phyloP scores from a whole-genome alignment of 2,797 vertebrate species.

The Onychomys arenicola region DNA sequence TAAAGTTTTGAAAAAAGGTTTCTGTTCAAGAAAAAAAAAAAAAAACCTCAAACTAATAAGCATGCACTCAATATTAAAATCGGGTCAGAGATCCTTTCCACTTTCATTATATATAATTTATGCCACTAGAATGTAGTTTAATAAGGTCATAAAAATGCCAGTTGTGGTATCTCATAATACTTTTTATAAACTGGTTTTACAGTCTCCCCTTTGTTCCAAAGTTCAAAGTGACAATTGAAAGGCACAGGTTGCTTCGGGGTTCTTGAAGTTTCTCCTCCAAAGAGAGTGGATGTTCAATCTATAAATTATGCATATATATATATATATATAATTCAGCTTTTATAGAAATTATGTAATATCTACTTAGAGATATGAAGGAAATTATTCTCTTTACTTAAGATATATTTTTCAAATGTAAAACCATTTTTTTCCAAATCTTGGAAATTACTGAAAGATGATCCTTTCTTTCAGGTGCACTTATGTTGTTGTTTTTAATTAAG shows the following conservation, averaged over 20 bases:
- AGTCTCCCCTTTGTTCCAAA: slow-evolving; percentile 91
- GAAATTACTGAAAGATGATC: slow-evolving; percentile 84
- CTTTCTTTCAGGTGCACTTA: slow-evolving; percentile 85
- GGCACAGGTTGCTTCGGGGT: slow-evolving; percentile 88
- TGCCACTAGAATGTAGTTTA: slow-evolving; percentile 91
- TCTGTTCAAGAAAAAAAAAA: slow-evolving; percentile 85
- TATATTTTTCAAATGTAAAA: slow-evolving; percentile 48
- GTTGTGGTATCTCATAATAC: slow-evolving; percentile 92
- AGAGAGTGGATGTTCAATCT: slow-evolving; percentile 83
- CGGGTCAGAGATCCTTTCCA: slow-evolving; percentile 88
- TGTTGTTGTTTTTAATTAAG: slow-evolving; percentile 86
- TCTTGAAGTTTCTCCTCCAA: slow-evolving; percentile 82
- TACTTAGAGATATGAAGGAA: slow-evolving; percentile 24
- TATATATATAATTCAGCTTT: slow-evolving; percentile 43
- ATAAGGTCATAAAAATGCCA: slow-evolving; percentile 92
- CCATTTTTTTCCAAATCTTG: slow-evolving; percentile 77
- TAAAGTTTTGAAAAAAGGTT: slow-evolving; percentile 86
- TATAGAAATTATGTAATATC: slow-evolving; percentile 39
- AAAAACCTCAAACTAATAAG: slow-evolving; percentile 87
- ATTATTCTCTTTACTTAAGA: slow-evolving; percentile 49
- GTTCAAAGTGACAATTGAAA: slow-evolving; percentile 93
- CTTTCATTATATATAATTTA: slow-evolving; percentile 92
- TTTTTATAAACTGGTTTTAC: slow-evolving; percentile 93
- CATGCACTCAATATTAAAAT: slow-evolving; percentile 89
- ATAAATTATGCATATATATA: slow-evolving; percentile 85